These are phyloP conservation scores for Spinus pinus DNA, from an alignment of 2,797 vertebrate genomes.

Conservation along the genomic window DNA sequence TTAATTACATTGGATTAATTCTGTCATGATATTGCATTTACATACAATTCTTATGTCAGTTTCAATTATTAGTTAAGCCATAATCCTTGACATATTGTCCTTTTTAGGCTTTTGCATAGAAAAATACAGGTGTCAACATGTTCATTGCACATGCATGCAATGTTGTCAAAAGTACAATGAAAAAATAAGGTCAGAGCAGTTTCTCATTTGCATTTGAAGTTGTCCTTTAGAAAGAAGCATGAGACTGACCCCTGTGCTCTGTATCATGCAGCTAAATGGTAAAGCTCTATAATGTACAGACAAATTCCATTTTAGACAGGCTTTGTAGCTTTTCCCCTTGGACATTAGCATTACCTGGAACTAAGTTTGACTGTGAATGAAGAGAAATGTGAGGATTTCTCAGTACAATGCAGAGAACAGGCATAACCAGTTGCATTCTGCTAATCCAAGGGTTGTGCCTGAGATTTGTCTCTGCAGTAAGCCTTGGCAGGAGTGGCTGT, in stretches of 20 bases:
- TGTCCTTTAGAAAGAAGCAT: neutral
- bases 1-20: neutral
- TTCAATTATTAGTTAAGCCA: neutral
- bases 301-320: neutral
- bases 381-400: neutral
- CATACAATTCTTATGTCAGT: neutral
- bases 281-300: neutral
- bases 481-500: neutral
- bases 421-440: neutral
- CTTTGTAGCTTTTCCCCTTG: neutral
- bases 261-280: neutral
- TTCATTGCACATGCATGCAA: neutral
- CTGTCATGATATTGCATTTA: neutral
- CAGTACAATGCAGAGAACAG: neutral
- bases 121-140: neutral
- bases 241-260: neutral
- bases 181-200: neutral
- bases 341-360: neutral
- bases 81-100: neutral
- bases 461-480: neutral
- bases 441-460: neutral
- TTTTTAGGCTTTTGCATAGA: neutral
- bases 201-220: neutral
- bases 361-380: neutral
- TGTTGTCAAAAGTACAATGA: neutral